phyloP scores from a whole-genome alignment of 2,888 invertebrate genomes.

The Tipula helvola region DNA sequence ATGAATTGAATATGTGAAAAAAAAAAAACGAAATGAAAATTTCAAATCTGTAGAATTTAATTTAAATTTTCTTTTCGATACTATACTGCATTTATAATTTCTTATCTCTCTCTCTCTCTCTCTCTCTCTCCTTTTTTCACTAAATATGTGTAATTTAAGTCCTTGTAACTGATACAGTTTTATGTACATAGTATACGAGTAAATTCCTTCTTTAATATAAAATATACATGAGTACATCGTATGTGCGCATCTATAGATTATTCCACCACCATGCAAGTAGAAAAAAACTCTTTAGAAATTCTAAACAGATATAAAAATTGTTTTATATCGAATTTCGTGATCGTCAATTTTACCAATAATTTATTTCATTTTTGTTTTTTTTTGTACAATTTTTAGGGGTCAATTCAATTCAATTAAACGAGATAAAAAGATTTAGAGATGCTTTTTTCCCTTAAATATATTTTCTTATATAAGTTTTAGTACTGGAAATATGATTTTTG shows the following conservation, averaged over 20 bases:
- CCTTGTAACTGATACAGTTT: not conserved
- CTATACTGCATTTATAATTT: not conserved
- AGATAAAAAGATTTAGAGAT: not conserved
- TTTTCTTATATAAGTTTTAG: not conserved
- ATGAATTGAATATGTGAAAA: not conserved
- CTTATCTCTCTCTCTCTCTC: not conserved
- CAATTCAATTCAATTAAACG: not conserved
- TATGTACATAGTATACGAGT: not conserved
- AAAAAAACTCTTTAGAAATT: not conserved
- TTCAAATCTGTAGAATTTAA: not conserved
- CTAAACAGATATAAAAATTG: not conserved
- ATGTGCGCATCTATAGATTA: not conserved
- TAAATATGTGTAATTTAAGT: not conserved
- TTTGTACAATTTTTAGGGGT: not conserved
- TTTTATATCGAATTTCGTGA: not conserved
- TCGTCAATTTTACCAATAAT: conserved; percentile 4
- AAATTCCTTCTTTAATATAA: not conserved
- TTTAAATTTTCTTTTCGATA: not conserved
- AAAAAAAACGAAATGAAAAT: not conserved
- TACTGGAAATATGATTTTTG: not conserved
- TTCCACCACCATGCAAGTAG: not conserved
- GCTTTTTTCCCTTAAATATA: not conserved
- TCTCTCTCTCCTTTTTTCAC: not conserved
- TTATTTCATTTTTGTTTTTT: not conserved
- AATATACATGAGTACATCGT: not conserved